These are phyloP conservation scores for Drosophila tsacasi DNA, from an alignment of 1,140 invertebrate genomes.

Conservation along the genomic window DNA sequence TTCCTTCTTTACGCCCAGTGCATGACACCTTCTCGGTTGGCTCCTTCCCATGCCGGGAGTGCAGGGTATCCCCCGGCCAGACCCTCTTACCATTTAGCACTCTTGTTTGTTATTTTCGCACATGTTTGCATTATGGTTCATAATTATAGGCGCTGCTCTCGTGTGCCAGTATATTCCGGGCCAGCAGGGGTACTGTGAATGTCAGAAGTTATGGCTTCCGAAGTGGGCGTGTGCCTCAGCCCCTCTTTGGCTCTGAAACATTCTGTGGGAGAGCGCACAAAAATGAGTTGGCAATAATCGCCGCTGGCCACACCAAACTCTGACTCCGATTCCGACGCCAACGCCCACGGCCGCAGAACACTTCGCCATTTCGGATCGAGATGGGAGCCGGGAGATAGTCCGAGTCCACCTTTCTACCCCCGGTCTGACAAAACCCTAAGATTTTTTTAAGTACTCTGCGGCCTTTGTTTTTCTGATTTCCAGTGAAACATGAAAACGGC, in stretches of 20 bases:
- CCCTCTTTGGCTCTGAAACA: constrained; percentile 13
- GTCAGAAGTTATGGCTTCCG: constrained; percentile 58
- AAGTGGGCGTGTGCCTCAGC: constrained; percentile 59
- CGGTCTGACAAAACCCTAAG: background rate
- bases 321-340: constrained; percentile 33
- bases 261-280: constrained; percentile 41
- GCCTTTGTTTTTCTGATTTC: constrained; percentile 52
- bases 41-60: background rate
- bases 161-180: constrained; percentile 27
- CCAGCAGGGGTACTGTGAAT: constrained; percentile 15
- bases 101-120: constrained; percentile 54
- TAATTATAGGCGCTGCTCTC: constrained; percentile 75
- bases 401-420: constrained; percentile 33
- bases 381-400: constrained; percentile 47
- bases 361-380: constrained; percentile 42
- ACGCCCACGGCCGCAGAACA: constrained; percentile 44
- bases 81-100: constrained; percentile 1
- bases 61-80: constrained; percentile 11
- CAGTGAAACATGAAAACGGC: constrained; percentile 72
- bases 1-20: background rate
- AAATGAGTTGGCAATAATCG: constrained; percentile 60
- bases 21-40: constrained; percentile 1
- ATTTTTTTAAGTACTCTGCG: constrained; percentile 45
- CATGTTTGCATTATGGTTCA: constrained; percentile 74
- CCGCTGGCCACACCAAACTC: constrained; percentile 26